Conservation (phyloP, 2,797 vertebrate genomes). For the Rhinella marina region DNA sequence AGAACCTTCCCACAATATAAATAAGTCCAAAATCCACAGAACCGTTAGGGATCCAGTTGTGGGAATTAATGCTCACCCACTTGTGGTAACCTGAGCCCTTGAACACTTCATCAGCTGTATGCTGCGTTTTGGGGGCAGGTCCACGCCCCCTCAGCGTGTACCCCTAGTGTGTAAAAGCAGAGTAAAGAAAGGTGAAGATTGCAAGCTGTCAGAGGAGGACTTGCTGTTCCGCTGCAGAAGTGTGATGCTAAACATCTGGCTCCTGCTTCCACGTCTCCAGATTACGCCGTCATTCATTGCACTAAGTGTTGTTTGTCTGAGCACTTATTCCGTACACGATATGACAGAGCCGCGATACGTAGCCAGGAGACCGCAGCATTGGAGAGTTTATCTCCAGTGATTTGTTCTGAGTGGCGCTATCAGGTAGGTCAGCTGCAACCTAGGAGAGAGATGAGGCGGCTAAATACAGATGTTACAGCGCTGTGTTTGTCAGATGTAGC, state of each 20-base stretch:
- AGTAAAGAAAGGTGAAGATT: constrained; percentile 50
- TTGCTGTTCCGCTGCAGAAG: not conserved
- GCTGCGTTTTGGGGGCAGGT: constrained; percentile 1
- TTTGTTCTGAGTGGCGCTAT: constrained; percentile 38
- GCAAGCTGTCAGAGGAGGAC: constrained; percentile 45
- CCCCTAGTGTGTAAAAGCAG: constrained; percentile 50
- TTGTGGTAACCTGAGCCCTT: constrained; percentile 25
- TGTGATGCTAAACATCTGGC: constrained; percentile 58
- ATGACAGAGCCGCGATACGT: not conserved
- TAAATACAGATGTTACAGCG: not conserved
- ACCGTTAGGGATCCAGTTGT: constrained; percentile 16
- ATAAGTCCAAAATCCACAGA: constrained; percentile 2
- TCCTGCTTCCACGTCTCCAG: constrained; percentile 41
- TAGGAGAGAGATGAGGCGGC: not conserved
- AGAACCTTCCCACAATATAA: constrained; percentile 8
- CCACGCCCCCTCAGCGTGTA: constrained; percentile 4
- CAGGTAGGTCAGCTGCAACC: constrained; percentile 20
- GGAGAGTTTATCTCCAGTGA: constrained; percentile 34
- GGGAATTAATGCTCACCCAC: constrained; percentile 31
- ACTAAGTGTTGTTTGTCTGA: constrained; percentile 40
- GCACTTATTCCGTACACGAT: constrained; percentile 23
- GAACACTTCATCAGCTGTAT: not conserved
- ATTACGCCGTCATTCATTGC: constrained; percentile 57
- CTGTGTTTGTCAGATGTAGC: not conserved
- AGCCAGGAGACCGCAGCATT: constrained; percentile 22